These are phyloP conservation scores for Pedetes capensis DNA, from an alignment of 2,113 vertebrate species.

Conservation along the genomic window DNA sequence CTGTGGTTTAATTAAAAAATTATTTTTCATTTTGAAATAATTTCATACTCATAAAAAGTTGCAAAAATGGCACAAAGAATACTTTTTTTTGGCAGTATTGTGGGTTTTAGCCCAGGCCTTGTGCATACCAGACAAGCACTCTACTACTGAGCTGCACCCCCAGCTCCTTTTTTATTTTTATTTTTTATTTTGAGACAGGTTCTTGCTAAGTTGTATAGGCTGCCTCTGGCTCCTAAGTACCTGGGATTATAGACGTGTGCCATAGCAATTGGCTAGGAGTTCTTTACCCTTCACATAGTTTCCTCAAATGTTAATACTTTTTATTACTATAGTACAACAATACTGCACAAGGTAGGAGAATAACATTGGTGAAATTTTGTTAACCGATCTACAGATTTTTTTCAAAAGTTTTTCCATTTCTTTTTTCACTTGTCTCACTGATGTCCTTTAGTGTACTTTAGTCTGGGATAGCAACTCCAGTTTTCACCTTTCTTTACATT, in stretches of 20 bases:
- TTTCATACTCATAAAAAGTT: background rate
- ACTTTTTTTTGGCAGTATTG: too few species aligned
- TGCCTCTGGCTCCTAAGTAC: too few species aligned
- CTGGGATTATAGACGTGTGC: too few species aligned
- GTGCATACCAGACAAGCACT: too few species aligned
- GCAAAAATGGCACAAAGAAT: background rate
- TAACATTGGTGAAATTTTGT: background rate
- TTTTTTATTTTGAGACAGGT: too few species aligned
- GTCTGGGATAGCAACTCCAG: background rate
- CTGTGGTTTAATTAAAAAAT: background rate
- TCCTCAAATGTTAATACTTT: background rate
- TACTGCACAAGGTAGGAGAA: background rate
- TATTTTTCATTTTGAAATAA: conserved; percentile 23
- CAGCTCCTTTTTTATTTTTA: too few species aligned
- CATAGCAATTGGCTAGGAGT: too few species aligned
- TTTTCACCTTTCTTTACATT: background rate
- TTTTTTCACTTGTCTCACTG: too few species aligned
- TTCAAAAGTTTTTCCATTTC: background rate
- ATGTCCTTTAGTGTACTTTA: background rate
- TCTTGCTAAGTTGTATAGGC: too few species aligned
- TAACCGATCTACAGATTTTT: background rate
- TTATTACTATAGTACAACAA: background rate
- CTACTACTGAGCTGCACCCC: too few species aligned
- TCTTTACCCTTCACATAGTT: background rate
- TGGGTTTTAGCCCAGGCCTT: too few species aligned